A percentile compares a stretch with the other conserved stretches of the same genome.
Evolutionary conservation across 2,797 vertebrate species (phyloP).

Genomic region (Xiphorhynchus erythropygius): DNA sequence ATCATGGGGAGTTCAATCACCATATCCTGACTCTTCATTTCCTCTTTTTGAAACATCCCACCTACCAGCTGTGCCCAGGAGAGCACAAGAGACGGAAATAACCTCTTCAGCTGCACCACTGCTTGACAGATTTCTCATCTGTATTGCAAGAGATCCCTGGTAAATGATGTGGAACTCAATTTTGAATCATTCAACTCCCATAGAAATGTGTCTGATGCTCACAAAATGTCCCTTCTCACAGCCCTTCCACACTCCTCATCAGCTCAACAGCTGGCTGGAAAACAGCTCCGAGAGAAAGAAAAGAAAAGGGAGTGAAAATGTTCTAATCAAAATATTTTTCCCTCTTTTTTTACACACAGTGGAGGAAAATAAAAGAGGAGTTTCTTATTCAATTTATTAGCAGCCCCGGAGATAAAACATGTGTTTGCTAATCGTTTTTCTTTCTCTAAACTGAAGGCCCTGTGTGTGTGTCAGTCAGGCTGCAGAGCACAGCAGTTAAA

Average conservation of each 20-base stretch:
- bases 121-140: slow-evolving; percentile 17
- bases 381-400: slow-evolving; percentile 5
- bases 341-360: neutral
- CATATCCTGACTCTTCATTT: slow-evolving; percentile 20
- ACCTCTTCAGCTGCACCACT: slow-evolving; percentile 34
- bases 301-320: slow-evolving; percentile 1
- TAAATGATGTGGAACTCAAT: slow-evolving; percentile 26
- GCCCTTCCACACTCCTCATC: slow-evolving; percentile 16
- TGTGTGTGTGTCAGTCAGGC: neutral
- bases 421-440: slow-evolving; percentile 8
- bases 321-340: slow-evolving; percentile 43
- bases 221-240: slow-evolving; percentile 15
- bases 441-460: neutral
- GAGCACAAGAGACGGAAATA: slow-evolving; percentile 28
- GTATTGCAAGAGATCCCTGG: neutral
- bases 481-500: neutral
- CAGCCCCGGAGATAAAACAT: neutral
- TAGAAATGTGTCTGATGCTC: neutral
- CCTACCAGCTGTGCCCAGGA: slow-evolving; percentile 31
- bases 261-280: slow-evolving; percentile 20
- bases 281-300: neutral
- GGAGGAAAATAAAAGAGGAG: slow-evolving; percentile 12
- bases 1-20: neutral
- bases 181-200: slow-evolving; percentile 18
- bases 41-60: slow-evolving; percentile 11